Base-by-base conservation (phyloP, 2,113 vertebrate genomes). In the Myotis lucifugus region DNA sequence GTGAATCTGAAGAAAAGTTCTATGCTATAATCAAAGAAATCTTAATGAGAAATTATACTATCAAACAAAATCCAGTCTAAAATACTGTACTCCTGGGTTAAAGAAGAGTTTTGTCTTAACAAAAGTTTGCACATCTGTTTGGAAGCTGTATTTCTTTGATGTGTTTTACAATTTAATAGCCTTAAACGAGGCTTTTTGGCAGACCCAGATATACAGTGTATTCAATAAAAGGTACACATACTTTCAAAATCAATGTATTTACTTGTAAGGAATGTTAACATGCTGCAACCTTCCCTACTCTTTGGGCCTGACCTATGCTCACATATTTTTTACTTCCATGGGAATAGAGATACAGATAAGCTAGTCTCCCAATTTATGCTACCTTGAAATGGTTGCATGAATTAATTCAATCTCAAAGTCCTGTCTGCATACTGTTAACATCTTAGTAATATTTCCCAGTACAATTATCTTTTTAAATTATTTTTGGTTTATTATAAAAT, bases 191-290 rank as follows among this genome's bases (percentile, higher is more conserved):
- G 3, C 18, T 92, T 85, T 91, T 89, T n/a, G 72, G 70, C 11
- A 90, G 25, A 74, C n/a, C 42, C 50, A 96, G 79, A 83, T 88
- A 52, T 29, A 52, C 2, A 67, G 27, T 84, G 12, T 74, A 7
- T 40, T 56, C 50, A 66, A n/a, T 69, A 78, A 73, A 91, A 93
- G 89, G 21, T 56, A 73, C 40, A 79, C 12, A 79, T 32, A 67
- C 14, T 77, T 93, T 93, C 32, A 93, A 92, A 92, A 46, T 34
- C 59, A 85, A 42, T 77, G 27, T 64, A 54, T 90, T 95, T 85
- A 76, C 64, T 93, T 78, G 42, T 87, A 73, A 84, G 46, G 17
- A 78, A 67, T 72, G 12, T 72, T 69, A 59, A 34, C n/a, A 25
- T 83, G 46, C 18, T 66, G 52, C 15, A 76, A 15, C 64, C 61